A percentile compares a stretch with the other conserved stretches of the same genome.
phyloP scores from a whole-genome alignment of 2,888 invertebrate species.

The Linyphia triangularis region DNA sequence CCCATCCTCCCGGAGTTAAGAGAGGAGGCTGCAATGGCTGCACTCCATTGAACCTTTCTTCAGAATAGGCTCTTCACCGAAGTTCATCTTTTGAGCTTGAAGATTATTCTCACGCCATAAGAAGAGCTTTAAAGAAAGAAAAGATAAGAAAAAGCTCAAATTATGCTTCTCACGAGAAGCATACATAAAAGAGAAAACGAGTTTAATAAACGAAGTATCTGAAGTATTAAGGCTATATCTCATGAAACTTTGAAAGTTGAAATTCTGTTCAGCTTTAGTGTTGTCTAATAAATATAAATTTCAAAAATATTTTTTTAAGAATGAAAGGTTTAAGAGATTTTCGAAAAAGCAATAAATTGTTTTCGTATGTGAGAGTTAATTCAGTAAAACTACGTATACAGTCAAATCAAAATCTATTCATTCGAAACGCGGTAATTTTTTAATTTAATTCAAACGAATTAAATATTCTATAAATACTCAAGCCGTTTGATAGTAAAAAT shows the following conservation, averaged over 20 bases:
- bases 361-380: too few relatives aligned
- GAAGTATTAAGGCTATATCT: not conserved
- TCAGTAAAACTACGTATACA: too few relatives aligned
- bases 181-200: constrained; percentile 21
- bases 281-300: too few relatives aligned
- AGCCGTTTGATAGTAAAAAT: too few relatives aligned
- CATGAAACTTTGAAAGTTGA: constrained; percentile 5
- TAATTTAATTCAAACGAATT: too few relatives aligned
- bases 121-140: constrained; percentile 31
- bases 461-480: too few relatives aligned
- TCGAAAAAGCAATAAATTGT: too few relatives aligned
- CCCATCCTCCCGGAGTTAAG: constrained; percentile 59
- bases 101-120: constrained; percentile 70
- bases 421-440: too few relatives aligned
- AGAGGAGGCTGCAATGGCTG: constrained; percentile 68
- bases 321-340: too few relatives aligned
- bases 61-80: constrained; percentile 44
- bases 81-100: constrained; percentile 49
- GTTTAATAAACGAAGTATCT: constrained; percentile 54
- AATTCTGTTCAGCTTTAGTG: not conserved
- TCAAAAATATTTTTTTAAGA: not conserved
- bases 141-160: constrained; percentile 39
- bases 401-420: too few relatives aligned
- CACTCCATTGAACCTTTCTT: constrained; percentile 64
- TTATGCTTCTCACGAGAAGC: constrained; percentile 46